phyloP scores from a whole-genome alignment of 2,888 invertebrate genomes.

The Cephus sareptanus region DNA sequence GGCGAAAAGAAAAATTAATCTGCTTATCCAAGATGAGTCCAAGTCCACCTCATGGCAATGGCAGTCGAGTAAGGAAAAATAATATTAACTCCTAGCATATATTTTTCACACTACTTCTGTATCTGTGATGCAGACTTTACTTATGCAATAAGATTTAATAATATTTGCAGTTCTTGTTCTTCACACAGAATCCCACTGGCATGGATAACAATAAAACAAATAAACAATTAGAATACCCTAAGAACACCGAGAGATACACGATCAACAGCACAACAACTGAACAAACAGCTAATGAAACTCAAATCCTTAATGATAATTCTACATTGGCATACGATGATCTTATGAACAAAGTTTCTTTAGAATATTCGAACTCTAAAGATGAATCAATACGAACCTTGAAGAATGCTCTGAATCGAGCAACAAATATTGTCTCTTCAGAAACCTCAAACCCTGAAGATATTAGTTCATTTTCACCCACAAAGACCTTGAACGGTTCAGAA shows the following conservation, averaged over 20 bases:
- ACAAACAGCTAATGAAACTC: not conserved
- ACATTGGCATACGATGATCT: not conserved
- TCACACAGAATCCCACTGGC: slow-evolving; percentile 2
- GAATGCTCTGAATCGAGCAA: slow-evolving; percentile 52
- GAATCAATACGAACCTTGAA: slow-evolving; percentile 41
- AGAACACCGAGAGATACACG: slow-evolving; percentile 32
- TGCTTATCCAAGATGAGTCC: slow-evolving; percentile 51
- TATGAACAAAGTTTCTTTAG: not conserved
- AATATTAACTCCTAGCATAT: not conserved
- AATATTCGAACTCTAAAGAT: slow-evolving; percentile 11
- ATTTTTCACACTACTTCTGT: not conserved
- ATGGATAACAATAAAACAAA: slow-evolving; percentile 1
- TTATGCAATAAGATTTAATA: not conserved
- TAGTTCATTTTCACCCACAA: slow-evolving; percentile 14
- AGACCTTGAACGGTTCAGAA: slow-evolving; percentile 10
- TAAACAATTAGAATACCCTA: slow-evolving; percentile 18
- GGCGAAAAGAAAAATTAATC: slow-evolving; percentile 52
- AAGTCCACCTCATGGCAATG: slow-evolving; percentile 13
- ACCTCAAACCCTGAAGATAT: slow-evolving; percentile 23
- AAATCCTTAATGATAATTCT: not conserved
- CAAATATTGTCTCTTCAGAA: slow-evolving; percentile 43
- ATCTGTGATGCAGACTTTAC: not conserved
- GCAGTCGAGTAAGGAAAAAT: slow-evolving; percentile 1
- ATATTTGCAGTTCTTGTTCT: not conserved
- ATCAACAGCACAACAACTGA: slow-evolving; percentile 11